A percentile compares a stretch with the other conserved stretches of the same genome.
Evolutionary conservation across 2,113 vertebrate genomes (phyloP).

Genomic region (Charadrius vociferus): DNA sequence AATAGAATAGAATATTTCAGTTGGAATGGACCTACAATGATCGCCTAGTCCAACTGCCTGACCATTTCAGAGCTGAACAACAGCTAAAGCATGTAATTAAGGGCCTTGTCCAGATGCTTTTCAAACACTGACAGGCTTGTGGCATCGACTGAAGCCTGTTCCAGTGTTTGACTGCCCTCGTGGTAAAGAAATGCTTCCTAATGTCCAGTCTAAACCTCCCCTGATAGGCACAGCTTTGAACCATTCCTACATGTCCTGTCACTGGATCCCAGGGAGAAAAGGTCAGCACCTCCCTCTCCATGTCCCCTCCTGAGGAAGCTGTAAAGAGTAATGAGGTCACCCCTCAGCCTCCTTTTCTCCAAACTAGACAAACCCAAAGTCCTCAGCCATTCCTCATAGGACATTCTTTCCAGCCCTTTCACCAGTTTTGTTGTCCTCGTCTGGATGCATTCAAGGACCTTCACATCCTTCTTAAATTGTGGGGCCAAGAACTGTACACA

Average conservation of each 20-base stretch:
- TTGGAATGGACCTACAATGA: background rate
- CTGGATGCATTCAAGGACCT: too few species aligned
- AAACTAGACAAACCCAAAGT: too few species aligned
- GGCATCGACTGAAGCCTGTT: background rate
- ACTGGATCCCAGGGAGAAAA: too few species aligned
- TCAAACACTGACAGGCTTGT: background rate
- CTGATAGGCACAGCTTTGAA: background rate
- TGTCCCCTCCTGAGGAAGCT: too few species aligned
- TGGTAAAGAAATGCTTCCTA: background rate
- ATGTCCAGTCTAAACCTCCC: background rate
- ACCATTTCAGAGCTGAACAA: background rate
- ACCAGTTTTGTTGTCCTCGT: too few species aligned
- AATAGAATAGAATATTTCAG: background rate
- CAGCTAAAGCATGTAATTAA: background rate
- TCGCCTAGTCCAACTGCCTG: background rate
- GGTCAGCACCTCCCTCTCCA: too few species aligned
- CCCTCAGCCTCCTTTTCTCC: too few species aligned
- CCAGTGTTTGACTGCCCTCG: background rate
- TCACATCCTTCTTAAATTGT: too few species aligned
- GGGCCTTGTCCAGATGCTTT: background rate
- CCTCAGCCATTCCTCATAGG: too few species aligned
- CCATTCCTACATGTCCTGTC: background rate
- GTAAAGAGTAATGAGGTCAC: too few species aligned
- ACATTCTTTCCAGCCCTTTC: too few species aligned
- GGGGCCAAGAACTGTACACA: too few species aligned